phyloP scores from a whole-genome alignment of 2,797 vertebrate species.

The Emydoidea blandingii region DNA sequence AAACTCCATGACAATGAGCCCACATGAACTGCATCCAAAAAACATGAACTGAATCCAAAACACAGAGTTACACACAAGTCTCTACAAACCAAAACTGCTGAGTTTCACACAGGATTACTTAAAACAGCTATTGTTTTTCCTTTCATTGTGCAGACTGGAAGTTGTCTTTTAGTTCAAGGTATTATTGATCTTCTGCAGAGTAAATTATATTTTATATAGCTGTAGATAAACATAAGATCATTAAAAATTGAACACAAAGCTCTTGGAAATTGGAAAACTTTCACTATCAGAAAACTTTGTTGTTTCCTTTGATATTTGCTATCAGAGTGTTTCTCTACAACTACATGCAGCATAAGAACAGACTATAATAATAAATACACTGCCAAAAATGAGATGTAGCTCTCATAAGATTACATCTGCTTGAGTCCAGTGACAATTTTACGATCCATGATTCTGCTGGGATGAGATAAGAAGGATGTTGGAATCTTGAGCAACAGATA shows the following conservation, averaged over 20 bases:
- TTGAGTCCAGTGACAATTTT: not conserved
- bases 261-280: not conserved
- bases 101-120: not conserved
- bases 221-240: not conserved
- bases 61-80: not conserved
- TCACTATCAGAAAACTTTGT: not conserved
- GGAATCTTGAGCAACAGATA: not conserved
- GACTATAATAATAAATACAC: not conserved
- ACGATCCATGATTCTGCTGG: not conserved
- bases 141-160: not conserved
- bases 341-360: not conserved
- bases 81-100: not conserved
- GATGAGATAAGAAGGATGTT: not conserved
- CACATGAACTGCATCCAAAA: not conserved
- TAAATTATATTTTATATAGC: not conserved
- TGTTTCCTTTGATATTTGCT: not conserved
- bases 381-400: not conserved
- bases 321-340: not conserved
- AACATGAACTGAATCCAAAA: not conserved
- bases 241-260: not conserved
- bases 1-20: not conserved
- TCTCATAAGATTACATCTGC: not conserved
- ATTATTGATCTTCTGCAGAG: not conserved
- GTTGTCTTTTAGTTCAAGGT: not conserved
- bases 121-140: accelerated